Conservation (phyloP, 1,140 invertebrate species). For the Cydia splendana region DNA sequence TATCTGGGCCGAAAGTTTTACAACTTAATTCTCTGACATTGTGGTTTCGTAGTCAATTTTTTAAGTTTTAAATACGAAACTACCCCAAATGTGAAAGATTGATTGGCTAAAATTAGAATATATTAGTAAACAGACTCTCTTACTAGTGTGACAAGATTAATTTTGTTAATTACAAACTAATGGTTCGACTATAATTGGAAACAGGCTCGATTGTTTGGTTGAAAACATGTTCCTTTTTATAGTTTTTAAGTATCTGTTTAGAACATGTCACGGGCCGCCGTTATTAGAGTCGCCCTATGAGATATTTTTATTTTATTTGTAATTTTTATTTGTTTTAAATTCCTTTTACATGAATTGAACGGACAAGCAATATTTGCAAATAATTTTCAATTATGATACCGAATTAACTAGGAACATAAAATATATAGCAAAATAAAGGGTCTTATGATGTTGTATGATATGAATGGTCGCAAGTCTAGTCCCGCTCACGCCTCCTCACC, state of each 20-base stretch:
- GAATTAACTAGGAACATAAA: conserved; percentile 31
- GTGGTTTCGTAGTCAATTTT: neutral
- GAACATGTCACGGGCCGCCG: neutral
- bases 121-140: neutral
- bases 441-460: conserved; percentile 1
- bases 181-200: neutral
- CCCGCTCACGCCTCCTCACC: conserved; percentile 34
- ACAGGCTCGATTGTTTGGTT: neutral
- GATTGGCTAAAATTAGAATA: no score
- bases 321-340: neutral
- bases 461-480: conserved; percentile 36
- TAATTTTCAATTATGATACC: conserved; percentile 15
- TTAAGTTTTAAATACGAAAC: neutral
- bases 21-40: neutral
- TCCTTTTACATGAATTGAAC: conserved; percentile 5
- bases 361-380: conserved; percentile 2
- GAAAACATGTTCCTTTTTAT: conserved; percentile 24
- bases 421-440: conserved; percentile 19
- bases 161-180: neutral
- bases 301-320: neutral
- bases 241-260: conserved; percentile 17
- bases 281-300: neutral
- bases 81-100: neutral
- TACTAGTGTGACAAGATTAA: neutral
- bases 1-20: neutral